Evolutionary conservation across 2,888 invertebrate genomes (phyloP).

Genomic region (Nephrotoma appendiculata): DNA sequence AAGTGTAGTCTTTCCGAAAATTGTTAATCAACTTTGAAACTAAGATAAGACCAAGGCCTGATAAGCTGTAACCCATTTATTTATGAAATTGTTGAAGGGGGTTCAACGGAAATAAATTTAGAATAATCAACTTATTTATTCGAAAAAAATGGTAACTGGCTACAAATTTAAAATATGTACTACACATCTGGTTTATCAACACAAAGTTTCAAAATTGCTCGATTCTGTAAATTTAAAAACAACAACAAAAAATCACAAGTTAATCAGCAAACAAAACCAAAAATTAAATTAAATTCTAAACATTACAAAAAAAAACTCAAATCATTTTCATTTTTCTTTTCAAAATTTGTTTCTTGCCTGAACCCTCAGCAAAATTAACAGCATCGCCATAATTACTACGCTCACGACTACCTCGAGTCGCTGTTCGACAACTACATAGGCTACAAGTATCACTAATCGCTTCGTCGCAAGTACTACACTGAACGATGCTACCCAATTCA

Average conservation of each 20-base stretch:
- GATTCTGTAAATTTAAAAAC: not conserved
- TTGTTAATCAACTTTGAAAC: too few species aligned
- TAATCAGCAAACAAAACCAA: not conserved
- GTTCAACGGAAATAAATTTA: too few species aligned
- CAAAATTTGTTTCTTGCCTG: conserved; percentile 19
- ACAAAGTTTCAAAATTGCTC: not conserved
- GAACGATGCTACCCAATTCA: conserved; percentile 24
- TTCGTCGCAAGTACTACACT: not conserved
- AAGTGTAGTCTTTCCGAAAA: too few species aligned
- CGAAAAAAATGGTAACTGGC: too few species aligned
- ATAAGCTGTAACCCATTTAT: too few species aligned
- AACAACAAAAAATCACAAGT: not conserved
- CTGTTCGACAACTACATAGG: not conserved
- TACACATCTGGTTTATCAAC: not conserved
- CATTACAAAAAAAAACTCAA: conserved; percentile 6
- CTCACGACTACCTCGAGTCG: not conserved
- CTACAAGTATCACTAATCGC: not conserved
- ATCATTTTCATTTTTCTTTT: conserved; percentile 3
- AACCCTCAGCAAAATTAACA: conserved; percentile 18
- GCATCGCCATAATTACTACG: conserved; percentile 23
- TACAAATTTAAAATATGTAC: too few species aligned
- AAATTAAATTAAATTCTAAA: not conserved
- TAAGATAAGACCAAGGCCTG: too few species aligned
- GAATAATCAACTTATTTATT: too few species aligned
- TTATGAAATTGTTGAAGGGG: too few species aligned